Evolutionary conservation across 2,797 vertebrate species (phyloP).

Genomic region (Micropoecilia bifurca): DNA sequence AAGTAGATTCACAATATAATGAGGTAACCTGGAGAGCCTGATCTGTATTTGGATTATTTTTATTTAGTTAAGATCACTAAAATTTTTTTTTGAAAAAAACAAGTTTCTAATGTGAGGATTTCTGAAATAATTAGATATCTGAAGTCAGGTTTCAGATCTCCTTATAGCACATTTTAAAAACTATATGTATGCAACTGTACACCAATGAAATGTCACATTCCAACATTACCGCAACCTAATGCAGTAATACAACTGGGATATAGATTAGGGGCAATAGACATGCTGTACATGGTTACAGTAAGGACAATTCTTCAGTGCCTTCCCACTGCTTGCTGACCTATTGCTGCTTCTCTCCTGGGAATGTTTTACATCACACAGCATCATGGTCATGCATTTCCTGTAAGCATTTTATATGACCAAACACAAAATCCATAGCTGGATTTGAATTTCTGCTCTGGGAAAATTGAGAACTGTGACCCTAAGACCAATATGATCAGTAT

Average conservation of each 20-base stretch:
- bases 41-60: background rate
- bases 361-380: background rate
- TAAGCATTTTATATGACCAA: conserved; percentile 76
- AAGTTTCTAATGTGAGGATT: background rate
- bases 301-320: background rate
- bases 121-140: background rate
- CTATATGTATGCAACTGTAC: background rate
- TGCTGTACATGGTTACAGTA: background rate
- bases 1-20: background rate
- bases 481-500: background rate
- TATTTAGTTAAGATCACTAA: background rate
- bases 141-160: background rate
- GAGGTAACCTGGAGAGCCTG: background rate
- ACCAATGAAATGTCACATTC: background rate
- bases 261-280: background rate
- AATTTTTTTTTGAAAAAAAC: background rate
- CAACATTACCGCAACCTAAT: background rate
- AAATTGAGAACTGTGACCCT: background rate
- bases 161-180: background rate
- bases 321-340: background rate
- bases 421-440: conserved; percentile 78
- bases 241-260: background rate
- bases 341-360: background rate
- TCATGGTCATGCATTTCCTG: conserved; percentile 68
- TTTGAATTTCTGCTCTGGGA: conserved; percentile 67